These are phyloP conservation scores for Montipora efflorescens DNA, from an alignment of 64 coral and sea anemone genomes.

Conservation along the genomic window DNA sequence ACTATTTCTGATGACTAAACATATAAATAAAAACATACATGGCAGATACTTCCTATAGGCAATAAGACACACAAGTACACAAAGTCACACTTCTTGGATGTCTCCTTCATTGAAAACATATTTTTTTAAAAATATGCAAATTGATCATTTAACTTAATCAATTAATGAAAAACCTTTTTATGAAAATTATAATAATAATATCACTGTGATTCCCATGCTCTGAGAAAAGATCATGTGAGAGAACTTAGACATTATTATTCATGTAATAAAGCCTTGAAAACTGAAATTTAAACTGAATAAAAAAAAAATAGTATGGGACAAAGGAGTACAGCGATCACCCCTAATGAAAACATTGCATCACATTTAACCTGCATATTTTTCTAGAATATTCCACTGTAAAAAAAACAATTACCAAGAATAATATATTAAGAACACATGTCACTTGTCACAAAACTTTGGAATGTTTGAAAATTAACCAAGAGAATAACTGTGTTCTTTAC, in stretches of 20 bases:
- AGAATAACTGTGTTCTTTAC: background rate
- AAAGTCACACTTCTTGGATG: too few relatives aligned
- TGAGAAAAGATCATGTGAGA: background rate
- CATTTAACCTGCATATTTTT: background rate
- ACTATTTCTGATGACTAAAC: too few relatives aligned
- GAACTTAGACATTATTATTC: background rate
- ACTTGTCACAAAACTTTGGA: background rate
- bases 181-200: too few relatives aligned
- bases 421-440: constrained; percentile 12
- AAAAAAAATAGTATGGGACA: too few relatives aligned
- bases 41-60: too few relatives aligned
- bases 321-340: background rate
- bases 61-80: too few relatives aligned
- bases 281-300: too few relatives aligned
- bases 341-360: background rate
- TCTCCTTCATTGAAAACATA: too few relatives aligned
- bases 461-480: background rate
- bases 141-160: too few relatives aligned
- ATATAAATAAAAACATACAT: too few relatives aligned
- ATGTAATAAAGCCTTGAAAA: background rate
- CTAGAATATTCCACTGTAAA: background rate
- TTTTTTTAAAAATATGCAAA: too few relatives aligned
- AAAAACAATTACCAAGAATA: background rate
- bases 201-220: background rate
- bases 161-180: too few relatives aligned